Percentiles rank a stretch among this genome's conserved stretches.
Conservation (phyloP, 2,113 vertebrate species). For the Oreamnos americanus region DNA sequence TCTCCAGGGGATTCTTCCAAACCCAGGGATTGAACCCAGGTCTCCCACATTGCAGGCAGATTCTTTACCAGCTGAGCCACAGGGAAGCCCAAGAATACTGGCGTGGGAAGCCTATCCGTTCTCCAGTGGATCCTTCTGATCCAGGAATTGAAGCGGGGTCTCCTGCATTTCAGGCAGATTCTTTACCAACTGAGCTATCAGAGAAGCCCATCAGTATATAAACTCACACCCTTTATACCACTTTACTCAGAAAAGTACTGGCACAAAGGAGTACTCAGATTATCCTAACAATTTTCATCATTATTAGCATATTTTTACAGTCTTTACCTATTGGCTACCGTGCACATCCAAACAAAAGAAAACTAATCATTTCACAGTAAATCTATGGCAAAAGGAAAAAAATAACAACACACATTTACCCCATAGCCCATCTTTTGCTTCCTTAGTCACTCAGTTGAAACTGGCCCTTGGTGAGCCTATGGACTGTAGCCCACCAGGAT, state of each 20-base stretch:
- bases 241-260: background rate
- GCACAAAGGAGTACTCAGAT: background rate
- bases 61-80: background rate
- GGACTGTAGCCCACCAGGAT: background rate
- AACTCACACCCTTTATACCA: background rate
- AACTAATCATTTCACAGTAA: slow-evolving; percentile 13
- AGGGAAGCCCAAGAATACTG: background rate
- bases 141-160: background rate
- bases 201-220: background rate
- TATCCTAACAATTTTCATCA: background rate
- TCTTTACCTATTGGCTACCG: background rate
- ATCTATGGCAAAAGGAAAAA: background rate
- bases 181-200: background rate
- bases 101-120: background rate
- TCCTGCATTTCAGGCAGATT: background rate
- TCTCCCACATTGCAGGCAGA: background rate
- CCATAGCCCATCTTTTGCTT: background rate
- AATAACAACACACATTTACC: background rate
- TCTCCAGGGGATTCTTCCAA: background rate
- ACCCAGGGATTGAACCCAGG: background rate
- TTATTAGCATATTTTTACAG: background rate
- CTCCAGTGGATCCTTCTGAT: background rate
- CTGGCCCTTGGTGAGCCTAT: background rate
- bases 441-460: background rate
- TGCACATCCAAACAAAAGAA: slow-evolving; percentile 36